phyloP scores from a whole-genome alignment of 2,797 vertebrate species.

The Strix occidentalis region DNA sequence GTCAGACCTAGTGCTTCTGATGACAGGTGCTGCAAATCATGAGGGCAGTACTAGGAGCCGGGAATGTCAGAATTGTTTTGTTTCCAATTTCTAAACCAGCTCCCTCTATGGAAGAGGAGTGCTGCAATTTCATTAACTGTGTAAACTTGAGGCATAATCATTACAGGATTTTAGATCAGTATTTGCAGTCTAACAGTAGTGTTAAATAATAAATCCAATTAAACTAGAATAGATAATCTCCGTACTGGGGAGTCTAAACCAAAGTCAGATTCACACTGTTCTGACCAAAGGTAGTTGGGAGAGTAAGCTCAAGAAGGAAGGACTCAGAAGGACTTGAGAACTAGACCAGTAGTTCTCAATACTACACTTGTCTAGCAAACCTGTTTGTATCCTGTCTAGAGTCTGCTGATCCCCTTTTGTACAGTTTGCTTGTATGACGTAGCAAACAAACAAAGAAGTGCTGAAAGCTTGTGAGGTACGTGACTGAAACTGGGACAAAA shows the following conservation, averaged over 20 bases:
- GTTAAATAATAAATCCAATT: not conserved
- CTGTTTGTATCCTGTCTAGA: not conserved
- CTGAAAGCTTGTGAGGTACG: not conserved
- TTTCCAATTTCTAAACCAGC: not conserved
- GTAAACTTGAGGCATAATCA: not conserved
- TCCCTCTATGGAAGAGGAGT: not conserved
- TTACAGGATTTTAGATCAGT: not conserved
- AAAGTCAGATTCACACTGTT: not conserved
- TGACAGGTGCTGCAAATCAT: not conserved
- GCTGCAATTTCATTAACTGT: not conserved
- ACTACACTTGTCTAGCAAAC: not conserved
- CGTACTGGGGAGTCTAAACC: fast-evolving
- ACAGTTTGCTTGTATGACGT: not conserved
- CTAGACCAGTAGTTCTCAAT: not conserved
- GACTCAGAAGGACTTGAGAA: not conserved
- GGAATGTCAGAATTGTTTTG: not conserved
- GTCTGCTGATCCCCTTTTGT: not conserved
- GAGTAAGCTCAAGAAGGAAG: not conserved
- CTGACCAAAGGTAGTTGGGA: not conserved
- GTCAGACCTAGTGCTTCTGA: not conserved
- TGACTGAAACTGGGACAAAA: not conserved
- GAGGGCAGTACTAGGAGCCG: not conserved
- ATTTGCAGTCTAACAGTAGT: not conserved
- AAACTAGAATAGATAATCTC: not conserved
- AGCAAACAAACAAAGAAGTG: not conserved